A percentile compares a stretch with the other conserved stretches of the same genome.
Conservation (phyloP, 1,140 invertebrate genomes). For the Rhysida immarginata region DNA sequence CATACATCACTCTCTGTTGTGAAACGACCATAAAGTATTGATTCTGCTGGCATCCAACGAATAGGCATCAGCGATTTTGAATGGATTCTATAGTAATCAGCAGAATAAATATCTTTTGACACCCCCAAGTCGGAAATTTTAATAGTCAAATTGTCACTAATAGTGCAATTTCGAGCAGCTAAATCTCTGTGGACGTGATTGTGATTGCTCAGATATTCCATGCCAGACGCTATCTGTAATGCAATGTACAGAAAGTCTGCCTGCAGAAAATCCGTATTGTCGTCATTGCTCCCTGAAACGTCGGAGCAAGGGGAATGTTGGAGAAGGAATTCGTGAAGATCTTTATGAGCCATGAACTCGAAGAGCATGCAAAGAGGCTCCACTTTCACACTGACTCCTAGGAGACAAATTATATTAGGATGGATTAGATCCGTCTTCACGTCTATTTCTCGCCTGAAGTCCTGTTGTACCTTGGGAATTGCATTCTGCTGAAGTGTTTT, state of each 20-base stretch:
- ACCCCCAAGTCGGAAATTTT: too few species aligned
- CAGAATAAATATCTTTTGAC: too few species aligned
- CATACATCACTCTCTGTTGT: too few species aligned
- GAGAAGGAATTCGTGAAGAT: conserved; percentile 86
- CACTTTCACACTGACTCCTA: too few species aligned
- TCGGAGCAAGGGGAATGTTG: conserved; percentile 62
- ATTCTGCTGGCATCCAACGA: too few species aligned
- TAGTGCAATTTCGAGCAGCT: too few species aligned
- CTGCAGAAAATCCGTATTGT: conserved; percentile 44
- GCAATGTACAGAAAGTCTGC: conserved; percentile 68
- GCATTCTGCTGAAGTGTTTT: conserved; percentile 90
- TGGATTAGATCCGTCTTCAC: conserved; percentile 84
- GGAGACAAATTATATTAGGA: conserved; percentile 86
- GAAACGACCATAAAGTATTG: too few species aligned
- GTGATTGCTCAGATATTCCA: conserved; percentile 88
- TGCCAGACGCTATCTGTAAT: conserved; percentile 80
- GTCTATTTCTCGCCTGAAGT: conserved; percentile 75
- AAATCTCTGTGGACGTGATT: too few species aligned
- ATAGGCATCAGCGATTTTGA: too few species aligned
- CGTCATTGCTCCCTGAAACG: conserved; percentile 35
- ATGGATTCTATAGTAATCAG: too few species aligned
- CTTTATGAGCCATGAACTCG: conserved; percentile 88
- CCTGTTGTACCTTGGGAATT: conserved; percentile 72
- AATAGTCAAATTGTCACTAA: too few species aligned
- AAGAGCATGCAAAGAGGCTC: too few species aligned